phyloP scores from a whole-genome alignment of 2,113 vertebrate species.

The Amazona vittata region DNA sequence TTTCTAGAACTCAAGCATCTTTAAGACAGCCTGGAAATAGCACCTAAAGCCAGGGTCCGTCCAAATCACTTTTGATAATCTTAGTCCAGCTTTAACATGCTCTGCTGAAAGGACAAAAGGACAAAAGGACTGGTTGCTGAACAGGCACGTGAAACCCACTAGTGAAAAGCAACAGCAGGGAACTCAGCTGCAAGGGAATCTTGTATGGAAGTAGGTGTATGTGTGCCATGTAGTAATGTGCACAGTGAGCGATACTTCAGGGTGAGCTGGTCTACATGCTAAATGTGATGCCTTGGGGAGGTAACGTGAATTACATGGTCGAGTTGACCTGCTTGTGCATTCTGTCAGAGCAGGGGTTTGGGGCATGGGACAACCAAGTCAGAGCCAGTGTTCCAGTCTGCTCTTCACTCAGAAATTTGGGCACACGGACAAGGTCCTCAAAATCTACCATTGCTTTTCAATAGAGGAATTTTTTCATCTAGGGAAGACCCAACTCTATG shows the following conservation, averaged over 20 bases:
- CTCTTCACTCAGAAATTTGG: neutral
- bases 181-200: neutral
- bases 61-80: neutral
- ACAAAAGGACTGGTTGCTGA: neutral
- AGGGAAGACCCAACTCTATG: neutral
- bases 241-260: neutral
- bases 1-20: neutral
- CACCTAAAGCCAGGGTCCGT: neutral
- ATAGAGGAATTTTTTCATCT: neutral
- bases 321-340: neutral
- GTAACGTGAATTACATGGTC: neutral
- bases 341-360: neutral
- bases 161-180: neutral
- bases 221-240: neutral
- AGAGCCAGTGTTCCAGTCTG: neutral
- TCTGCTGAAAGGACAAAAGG: neutral
- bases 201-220: fast-evolving
- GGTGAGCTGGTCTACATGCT: neutral
- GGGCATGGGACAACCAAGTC: neutral
- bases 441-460: neutral
- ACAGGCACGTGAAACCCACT: neutral
- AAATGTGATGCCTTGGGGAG: neutral
- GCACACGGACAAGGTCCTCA: neutral
- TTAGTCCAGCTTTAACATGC: neutral
- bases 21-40: neutral